Conservation (phyloP, 2,797 vertebrate genomes). For the Eospalax fontanierii region DNA sequence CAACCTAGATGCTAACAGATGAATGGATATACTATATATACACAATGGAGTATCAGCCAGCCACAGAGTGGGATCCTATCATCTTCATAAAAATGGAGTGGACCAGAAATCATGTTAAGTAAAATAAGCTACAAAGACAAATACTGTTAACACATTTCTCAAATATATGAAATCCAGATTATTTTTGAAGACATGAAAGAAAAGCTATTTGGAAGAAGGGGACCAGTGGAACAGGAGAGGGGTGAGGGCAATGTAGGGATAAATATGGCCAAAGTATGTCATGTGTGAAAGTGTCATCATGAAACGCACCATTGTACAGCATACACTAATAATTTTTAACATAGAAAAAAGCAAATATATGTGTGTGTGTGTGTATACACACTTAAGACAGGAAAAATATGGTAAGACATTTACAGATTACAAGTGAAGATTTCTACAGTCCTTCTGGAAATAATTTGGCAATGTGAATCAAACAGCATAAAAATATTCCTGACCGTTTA, state of each 20-base stretch:
- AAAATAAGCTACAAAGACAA: background rate
- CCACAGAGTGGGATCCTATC: background rate
- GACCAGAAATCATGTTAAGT: background rate
- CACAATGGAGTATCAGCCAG: background rate
- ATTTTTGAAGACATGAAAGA: background rate
- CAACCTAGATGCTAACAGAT: background rate
- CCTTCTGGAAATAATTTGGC: conserved; percentile 41
- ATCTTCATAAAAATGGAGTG: background rate
- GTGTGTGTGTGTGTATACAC: background rate
- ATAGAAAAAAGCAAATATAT: background rate
- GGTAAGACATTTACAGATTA: background rate
- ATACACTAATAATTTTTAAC: background rate
- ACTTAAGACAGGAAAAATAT: background rate
- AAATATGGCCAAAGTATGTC: background rate
- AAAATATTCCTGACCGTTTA: conserved; percentile 25
- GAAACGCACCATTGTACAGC: background rate
- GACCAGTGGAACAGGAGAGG: background rate
- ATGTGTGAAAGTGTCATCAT: background rate
- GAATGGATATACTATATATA: background rate
- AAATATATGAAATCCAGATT: background rate
- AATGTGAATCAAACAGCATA: conserved; percentile 36
- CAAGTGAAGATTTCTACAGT: background rate
- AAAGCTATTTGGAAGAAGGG: background rate
- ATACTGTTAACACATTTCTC: background rate
- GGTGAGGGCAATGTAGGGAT: background rate